Evolutionary conservation across 2,888 invertebrate genomes (phyloP), one percentile per base, ranked within the genome.

Genomic region (Apodemia mormo): DNA sequence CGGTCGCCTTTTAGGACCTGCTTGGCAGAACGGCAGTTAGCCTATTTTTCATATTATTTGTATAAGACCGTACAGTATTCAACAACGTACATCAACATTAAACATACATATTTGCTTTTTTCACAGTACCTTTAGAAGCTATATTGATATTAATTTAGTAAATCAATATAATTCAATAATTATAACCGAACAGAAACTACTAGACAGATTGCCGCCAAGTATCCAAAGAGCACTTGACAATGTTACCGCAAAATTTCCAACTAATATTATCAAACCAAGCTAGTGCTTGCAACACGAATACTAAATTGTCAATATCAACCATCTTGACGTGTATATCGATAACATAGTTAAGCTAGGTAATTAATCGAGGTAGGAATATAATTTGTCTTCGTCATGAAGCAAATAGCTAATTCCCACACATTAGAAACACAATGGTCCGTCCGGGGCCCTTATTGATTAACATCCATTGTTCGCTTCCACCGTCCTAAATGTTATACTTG

Each of bases 371-470:
- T 83, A 76, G 80, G 80, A 81, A 85, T 86, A 90, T 89, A 90
- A 92, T 92, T 92, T 92, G 89, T 92, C 92, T 92, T 92, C 92
- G 92, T 92, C 92, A 89, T 81, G 85, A 81, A 85, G 87, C 86
- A 92, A 92, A 90, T 89, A 91, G 92, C 91, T 92, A 92, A 92
- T 92, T 90, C 90, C 89, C 87, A 85, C 90, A 90, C 90, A 90
- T 90, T 92, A 91, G 85, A 84, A 83, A 85, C 85, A 92, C 92
- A 92, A 92, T 90, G 83, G 90, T 79, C 81, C 83, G 81, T 81
- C 84, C 84, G 80, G 81, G 82, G 82, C 83, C 84, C 89, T 90
- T 92, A 92, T 92, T 92, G 92, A 92, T 92, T 91, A 89, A 89
- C 80, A 73, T 73, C 90, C 83, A 91, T 92, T 92, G 92, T 92